phyloP scores from a whole-genome alignment of 2,113 vertebrate species.

The Acrocephalus kingi region DNA sequence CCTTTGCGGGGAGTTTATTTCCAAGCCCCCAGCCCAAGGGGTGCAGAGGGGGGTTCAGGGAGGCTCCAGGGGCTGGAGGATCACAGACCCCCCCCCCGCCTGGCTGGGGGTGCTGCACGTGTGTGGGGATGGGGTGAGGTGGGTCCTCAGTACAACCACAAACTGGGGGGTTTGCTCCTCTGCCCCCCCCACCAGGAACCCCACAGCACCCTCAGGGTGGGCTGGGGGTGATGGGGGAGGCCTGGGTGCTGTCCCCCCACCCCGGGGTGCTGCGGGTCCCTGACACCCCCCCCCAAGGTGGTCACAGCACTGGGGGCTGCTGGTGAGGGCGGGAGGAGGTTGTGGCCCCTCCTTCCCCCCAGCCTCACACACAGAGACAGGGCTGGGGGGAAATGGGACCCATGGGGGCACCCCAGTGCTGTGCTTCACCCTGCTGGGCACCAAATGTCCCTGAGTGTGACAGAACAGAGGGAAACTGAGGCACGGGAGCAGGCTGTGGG shows the following conservation, averaged over 20 bases:
- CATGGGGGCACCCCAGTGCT: neutral
- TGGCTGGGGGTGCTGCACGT: neutral
- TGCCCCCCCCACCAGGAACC: neutral
- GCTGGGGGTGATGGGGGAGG: neutral
- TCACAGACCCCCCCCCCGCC: neutral
- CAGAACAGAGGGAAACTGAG: neutral
- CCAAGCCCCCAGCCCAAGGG: neutral
- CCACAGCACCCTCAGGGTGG: neutral
- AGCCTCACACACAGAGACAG: neutral
- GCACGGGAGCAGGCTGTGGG: accelerated
- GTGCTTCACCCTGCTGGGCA: neutral
- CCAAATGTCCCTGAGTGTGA: accelerated
- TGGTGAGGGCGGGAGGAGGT: neutral
- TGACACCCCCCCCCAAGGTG: neutral
- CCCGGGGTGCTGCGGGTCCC: neutral
- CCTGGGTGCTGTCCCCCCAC: neutral
- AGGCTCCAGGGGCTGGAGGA: neutral
- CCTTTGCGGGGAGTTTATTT: neutral
- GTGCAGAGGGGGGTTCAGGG: neutral
- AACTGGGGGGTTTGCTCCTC: neutral
- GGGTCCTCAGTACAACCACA: neutral
- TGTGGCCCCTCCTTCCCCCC: neutral
- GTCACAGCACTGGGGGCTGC: neutral
- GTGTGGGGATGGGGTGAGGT: neutral
- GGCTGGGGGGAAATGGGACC: neutral